These are phyloP conservation scores for Stenichneumon culpator DNA, from an alignment of 2,888 invertebrate species.

Conservation along the genomic window DNA sequence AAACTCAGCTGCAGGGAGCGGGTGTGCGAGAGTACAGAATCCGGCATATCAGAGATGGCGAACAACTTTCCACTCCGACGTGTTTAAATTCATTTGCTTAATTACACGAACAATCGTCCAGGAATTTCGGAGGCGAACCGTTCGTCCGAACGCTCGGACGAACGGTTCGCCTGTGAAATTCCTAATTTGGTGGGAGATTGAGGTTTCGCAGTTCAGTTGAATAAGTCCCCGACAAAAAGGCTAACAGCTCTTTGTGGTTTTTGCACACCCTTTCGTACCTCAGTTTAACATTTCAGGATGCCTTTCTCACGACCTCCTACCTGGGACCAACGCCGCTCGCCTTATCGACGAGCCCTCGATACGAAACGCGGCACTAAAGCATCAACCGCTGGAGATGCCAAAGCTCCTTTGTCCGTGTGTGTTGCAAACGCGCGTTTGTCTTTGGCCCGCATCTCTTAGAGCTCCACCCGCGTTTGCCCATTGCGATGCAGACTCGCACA, in stretches of 20 bases:
- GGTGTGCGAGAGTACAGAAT: background rate
- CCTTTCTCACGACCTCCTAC: background rate
- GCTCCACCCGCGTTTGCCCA: background rate
- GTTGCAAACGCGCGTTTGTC: background rate
- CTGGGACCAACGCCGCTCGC: background rate
- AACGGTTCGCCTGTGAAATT: background rate
- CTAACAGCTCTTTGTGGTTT: no score
- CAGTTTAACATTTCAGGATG: background rate
- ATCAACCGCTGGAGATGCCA: background rate
- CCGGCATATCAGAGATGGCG: constrained; percentile 34
- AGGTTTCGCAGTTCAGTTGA: no score
- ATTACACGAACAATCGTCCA: background rate
- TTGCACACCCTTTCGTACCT: no score
- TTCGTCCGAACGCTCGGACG: background rate
- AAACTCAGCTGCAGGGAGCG: constrained; percentile 12
- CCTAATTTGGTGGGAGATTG: background rate
- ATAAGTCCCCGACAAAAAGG: no score
- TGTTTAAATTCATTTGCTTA: constrained; percentile 16
- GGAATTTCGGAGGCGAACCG: background rate
- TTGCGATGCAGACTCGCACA: background rate
- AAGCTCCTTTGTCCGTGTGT: background rate
- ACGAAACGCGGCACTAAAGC: constrained; percentile 30
- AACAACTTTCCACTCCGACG: background rate
- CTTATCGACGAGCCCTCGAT: constrained; percentile 18
- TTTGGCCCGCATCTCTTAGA: background rate